Conservation (phyloP, 2,113 vertebrate genomes). For the Aphelocoma coerulescens region DNA sequence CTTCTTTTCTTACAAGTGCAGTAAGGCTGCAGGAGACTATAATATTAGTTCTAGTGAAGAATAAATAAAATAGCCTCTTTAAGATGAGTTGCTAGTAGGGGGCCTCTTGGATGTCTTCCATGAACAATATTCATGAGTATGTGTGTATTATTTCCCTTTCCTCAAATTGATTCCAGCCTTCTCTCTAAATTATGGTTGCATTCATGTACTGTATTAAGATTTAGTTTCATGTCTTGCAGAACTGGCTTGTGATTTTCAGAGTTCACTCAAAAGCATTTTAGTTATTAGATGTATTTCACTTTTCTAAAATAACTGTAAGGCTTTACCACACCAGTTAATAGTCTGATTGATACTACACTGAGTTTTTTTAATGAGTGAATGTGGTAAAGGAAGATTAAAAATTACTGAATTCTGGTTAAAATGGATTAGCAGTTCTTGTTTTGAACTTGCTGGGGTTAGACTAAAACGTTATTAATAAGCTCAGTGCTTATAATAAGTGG, state of each 20-base stretch:
- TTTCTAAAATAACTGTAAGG: not conserved
- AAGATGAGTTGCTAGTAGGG: not conserved
- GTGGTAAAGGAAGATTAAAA: not conserved
- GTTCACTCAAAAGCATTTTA: not conserved
- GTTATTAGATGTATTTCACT: not conserved
- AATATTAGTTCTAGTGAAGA: not conserved
- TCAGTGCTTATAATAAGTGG: not conserved
- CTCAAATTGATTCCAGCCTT: not conserved
- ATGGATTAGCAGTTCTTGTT: not conserved
- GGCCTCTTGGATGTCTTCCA: not conserved
- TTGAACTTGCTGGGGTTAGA: not conserved
- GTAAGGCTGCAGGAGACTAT: not conserved
- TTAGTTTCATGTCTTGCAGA: not conserved
- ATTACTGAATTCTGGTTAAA: not conserved
- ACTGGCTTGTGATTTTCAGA: not conserved
- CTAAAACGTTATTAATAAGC: not conserved
- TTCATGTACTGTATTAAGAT: not conserved
- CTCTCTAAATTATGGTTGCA: not conserved
- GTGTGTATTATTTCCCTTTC: not conserved
- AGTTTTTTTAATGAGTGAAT: not conserved
- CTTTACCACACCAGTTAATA: not conserved
- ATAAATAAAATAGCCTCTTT: not conserved
- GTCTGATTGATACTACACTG: not conserved
- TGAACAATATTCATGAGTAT: not conserved
- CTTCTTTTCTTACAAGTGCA: not conserved